Conservation (phyloP, 2,888 invertebrate species). For the Coremacera marginata region DNA sequence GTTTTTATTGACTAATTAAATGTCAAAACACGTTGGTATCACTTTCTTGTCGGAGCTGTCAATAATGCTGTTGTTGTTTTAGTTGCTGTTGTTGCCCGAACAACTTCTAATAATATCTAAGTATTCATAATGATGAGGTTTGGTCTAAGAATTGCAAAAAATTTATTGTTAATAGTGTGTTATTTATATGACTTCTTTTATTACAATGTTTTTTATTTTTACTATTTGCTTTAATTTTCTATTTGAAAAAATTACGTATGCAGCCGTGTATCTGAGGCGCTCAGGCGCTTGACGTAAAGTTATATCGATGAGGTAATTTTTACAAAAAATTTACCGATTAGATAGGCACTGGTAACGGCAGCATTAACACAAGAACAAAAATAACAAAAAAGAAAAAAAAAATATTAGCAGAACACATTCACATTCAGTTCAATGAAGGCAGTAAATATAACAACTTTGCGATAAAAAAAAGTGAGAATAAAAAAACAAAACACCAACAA, state of each 20-base stretch:
- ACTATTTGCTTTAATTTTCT: neutral
- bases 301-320: conserved; percentile 4
- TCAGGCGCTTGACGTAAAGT: neutral
- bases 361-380: neutral
- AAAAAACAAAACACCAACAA: too few species aligned
- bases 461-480: neutral
- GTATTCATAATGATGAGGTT: too few species aligned
- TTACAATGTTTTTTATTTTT: neutral
- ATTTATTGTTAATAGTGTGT: neutral
- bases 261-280: neutral
- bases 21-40: conserved; percentile 9
- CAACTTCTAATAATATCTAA: neutral
- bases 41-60: neutral
- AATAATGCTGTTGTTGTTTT: neutral
- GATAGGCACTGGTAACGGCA: neutral
- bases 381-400: neutral
- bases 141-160: neutral
- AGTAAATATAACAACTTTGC: neutral
- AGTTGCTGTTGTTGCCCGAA: neutral
- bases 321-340: neutral
- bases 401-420: neutral
- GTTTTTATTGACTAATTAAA: neutral
- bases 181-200: neutral
- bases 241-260: neutral
- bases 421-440: neutral